Conservation (phyloP, 2,113 vertebrate species). For the Clupea harengus region DNA sequence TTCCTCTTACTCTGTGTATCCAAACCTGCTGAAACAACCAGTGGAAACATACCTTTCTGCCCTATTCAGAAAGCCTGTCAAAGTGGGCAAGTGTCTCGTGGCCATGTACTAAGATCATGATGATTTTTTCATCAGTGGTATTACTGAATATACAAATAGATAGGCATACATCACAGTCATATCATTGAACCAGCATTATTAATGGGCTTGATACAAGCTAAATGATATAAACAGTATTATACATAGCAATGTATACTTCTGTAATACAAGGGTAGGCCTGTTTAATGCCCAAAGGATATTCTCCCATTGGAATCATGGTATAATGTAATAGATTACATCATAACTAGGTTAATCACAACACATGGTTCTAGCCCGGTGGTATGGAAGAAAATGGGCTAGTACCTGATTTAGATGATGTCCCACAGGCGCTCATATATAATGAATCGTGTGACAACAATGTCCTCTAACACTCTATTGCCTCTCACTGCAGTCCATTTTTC, state of each 20-base stretch:
- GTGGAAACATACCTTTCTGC: background rate
- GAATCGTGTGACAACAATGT: constrained; percentile 57
- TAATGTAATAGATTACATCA: background rate
- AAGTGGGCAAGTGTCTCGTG: background rate
- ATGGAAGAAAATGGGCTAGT: constrained; percentile 57
- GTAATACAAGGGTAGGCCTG: background rate
- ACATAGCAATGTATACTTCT: background rate
- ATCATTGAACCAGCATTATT: no score
- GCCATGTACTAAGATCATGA: background rate
- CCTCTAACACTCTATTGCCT: constrained; percentile 57
- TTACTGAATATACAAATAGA: no score
- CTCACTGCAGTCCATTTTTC: constrained; percentile 65
- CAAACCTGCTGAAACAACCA: background rate
- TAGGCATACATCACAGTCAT: no score
- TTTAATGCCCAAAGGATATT: background rate
- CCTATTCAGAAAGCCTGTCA: background rate
- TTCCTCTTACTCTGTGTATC: background rate
- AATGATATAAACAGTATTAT: background rate
- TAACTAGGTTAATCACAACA: constrained; percentile 60
- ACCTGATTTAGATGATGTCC: constrained; percentile 67
- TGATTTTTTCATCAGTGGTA: no score
- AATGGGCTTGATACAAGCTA: background rate
- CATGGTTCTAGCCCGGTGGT: constrained; percentile 50
- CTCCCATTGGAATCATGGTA: background rate
- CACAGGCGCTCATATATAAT: constrained; percentile 67